Conservation (phyloP, 2,113 vertebrate genomes). For the Cettia cetti region DNA sequence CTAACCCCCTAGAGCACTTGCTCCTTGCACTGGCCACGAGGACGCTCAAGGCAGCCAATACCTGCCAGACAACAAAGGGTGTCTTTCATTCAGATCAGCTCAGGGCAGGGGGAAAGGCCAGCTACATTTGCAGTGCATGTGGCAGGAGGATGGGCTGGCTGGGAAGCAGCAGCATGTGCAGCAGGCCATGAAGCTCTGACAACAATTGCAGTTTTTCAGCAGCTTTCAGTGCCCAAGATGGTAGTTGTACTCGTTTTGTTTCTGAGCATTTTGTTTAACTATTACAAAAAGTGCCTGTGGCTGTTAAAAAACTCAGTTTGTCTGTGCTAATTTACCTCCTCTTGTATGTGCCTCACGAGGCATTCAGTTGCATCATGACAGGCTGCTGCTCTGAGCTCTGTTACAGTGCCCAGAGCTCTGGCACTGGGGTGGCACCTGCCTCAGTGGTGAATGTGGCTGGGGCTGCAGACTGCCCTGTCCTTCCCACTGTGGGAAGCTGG, state of each 20-base stretch:
- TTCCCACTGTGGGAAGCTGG: not conserved
- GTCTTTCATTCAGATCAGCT: not conserved
- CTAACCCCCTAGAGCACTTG: not conserved
- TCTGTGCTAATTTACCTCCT: not conserved
- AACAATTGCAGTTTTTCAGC: not conserved
- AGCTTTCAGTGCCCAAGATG: not conserved
- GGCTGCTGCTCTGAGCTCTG: not conserved
- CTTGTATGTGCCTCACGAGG: not conserved
- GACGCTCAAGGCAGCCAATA: not conserved
- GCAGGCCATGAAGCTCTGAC: not conserved
- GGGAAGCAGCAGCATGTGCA: not conserved
- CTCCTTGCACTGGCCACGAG: rapidly evolving
- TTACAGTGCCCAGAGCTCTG: not conserved
- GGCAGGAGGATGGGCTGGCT: not conserved
- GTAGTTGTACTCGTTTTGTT: not conserved
- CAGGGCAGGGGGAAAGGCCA: not conserved
- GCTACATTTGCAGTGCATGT: not conserved
- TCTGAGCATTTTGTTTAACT: not conserved
- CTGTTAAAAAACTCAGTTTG: not conserved
- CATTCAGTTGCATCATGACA: not conserved
- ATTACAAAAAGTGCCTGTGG: not conserved
- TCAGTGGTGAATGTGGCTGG: not conserved
- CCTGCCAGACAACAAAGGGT: not conserved
- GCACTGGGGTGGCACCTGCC: not conserved
- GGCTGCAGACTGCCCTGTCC: not conserved